Evolutionary conservation across 2,888 invertebrate species (phyloP).

Genomic region (Yponomeuta plumbellus): DNA sequence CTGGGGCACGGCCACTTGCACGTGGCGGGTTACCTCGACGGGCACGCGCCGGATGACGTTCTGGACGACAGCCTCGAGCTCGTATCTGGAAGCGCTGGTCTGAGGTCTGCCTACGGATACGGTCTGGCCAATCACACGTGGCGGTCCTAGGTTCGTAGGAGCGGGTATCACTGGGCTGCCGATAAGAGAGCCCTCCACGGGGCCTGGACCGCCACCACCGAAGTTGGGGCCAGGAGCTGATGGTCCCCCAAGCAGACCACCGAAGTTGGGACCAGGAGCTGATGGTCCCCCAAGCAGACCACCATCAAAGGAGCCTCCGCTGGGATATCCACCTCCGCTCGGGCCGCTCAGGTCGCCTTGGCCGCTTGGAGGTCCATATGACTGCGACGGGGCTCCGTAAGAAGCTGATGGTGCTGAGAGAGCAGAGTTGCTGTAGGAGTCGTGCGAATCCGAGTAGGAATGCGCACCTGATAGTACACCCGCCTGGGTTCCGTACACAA

Average conservation of each 20-base stretch:
- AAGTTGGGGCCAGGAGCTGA: neutral
- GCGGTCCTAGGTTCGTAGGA: conserved; percentile 38
- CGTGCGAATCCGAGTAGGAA: conserved; percentile 4
- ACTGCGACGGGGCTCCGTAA: conserved; percentile 52
- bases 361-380: conserved; percentile 46
- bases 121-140: conserved; percentile 27
- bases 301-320: neutral
- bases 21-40: conserved; percentile 62
- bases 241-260: neutral
- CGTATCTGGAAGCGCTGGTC: conserved; percentile 47
- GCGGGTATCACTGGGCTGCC: conserved; percentile 24
- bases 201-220: conserved; percentile 16
- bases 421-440: conserved; percentile 52
- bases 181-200: conserved; percentile 22
- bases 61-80: conserved; percentile 64
- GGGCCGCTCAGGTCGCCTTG: conserved; percentile 18
- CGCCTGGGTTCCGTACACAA: conserved; percentile 53
- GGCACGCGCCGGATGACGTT: conserved; percentile 63
- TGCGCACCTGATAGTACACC: conserved; percentile 39
- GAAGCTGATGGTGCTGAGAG: conserved; percentile 54
- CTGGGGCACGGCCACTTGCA: conserved; percentile 58
- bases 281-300: neutral
- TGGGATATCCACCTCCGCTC: neutral
- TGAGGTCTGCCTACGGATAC: conserved; percentile 30
- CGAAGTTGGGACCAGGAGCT: neutral